Conservation (phyloP, 2,888 invertebrate genomes). For the Apoderus coryli region DNA sequence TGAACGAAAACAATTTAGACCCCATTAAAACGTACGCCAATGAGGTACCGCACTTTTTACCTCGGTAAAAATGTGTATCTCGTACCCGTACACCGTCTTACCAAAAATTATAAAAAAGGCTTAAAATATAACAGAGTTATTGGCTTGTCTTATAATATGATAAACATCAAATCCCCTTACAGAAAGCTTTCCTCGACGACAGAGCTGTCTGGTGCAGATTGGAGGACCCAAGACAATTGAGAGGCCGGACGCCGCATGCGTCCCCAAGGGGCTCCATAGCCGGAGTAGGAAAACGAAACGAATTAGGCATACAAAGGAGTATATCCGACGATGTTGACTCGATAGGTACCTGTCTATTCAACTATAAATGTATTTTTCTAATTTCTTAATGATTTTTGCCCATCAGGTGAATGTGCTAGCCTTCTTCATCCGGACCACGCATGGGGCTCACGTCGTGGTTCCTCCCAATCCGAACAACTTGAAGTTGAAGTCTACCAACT, state of each 20-base stretch:
- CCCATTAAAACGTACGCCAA: too few relatives aligned
- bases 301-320: conserved; percentile 62
- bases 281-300: conserved; percentile 47
- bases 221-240: conserved; percentile 59
- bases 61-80: too few relatives aligned
- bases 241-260: conserved; percentile 60
- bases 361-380: neutral
- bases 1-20: too few relatives aligned
- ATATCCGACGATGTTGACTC: conserved; percentile 61
- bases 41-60: too few relatives aligned
- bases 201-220: conserved; percentile 79
- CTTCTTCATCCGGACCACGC: conserved; percentile 78
- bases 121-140: too few relatives aligned
- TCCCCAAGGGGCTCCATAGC: conserved; percentile 70
- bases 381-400: conserved; percentile 3
- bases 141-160: too few relatives aligned
- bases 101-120: too few relatives aligned
- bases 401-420: conserved; percentile 51
- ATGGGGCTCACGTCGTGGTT: conserved; percentile 66
- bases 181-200: conserved; percentile 2
- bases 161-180: too few relatives aligned
- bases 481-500: conserved; percentile 68
- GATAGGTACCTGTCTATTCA: conserved; percentile 32
- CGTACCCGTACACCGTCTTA: too few relatives aligned
- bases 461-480: conserved; percentile 78